Conservation (phyloP, 2,797 vertebrate genomes). For the Pelochelys cantorii region DNA sequence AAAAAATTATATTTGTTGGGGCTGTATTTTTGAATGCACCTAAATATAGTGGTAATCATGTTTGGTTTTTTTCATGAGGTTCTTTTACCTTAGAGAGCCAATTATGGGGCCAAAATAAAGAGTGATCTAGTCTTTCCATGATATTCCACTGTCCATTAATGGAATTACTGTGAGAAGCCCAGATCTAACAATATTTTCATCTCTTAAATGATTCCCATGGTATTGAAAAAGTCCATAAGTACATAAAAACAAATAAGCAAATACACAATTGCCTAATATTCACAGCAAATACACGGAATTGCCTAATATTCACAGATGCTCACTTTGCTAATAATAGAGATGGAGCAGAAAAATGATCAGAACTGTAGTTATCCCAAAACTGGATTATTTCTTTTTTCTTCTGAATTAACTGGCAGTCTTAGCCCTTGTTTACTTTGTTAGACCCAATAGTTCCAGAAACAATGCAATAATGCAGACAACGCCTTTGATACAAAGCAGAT, state of each 20-base stretch:
- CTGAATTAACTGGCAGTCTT: neutral
- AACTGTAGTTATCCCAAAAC: rapidly evolving
- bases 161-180: neutral
- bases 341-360: rapidly evolving
- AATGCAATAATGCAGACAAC: neutral
- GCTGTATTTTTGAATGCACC: neutral
- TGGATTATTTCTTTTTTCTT: neutral
- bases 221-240: neutral
- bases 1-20: neutral
- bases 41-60: neutral
- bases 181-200: neutral
- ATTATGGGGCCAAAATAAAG: slow-evolving; percentile 8
- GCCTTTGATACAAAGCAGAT: neutral
- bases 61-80: neutral
- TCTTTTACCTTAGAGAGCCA: neutral
- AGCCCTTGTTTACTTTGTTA: neutral
- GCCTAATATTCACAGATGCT: neutral
- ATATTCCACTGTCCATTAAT: neutral
- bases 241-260: neutral
- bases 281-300: neutral
- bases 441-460: neutral
- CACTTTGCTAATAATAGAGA: neutral
- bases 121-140: neutral
- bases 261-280: neutral
- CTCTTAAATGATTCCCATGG: neutral